Percentiles rank a stretch among this genome's conserved stretches.
Evolutionary conservation across 2,113 vertebrate species (phyloP).

Genomic region (Actenoides hombroni): DNA sequence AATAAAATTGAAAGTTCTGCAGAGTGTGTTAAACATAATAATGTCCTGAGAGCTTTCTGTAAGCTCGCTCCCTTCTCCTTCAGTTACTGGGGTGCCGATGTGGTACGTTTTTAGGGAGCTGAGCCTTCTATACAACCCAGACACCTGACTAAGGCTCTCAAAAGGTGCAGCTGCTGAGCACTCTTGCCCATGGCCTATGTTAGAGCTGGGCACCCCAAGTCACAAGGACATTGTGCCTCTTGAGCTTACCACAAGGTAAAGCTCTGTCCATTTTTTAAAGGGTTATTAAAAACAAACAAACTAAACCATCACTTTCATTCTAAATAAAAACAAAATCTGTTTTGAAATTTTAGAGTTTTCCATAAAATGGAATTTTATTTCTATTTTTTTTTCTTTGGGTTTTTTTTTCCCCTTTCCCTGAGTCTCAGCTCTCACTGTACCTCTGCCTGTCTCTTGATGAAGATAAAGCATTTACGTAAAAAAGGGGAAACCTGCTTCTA

Average conservation of each 20-base stretch:
- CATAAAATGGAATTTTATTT: background rate
- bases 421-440: background rate
- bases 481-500: background rate
- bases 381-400: accelerated
- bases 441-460: background rate
- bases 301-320: background rate
- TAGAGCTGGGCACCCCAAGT: background rate
- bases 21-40: background rate
- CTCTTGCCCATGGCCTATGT: accelerated
- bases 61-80: background rate
- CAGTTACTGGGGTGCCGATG: background rate
- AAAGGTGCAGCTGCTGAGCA: accelerated
- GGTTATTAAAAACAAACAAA: background rate
- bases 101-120: accelerated
- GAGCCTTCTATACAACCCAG: background rate
- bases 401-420: accelerated
- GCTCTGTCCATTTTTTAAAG: background rate
- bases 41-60: accelerated
- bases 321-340: background rate
- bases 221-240: background rate
- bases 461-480: background rate
- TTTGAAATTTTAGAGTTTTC: background rate
- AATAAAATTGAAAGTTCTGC: background rate
- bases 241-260: background rate
- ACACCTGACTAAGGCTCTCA: background rate